These are phyloP conservation scores for Chymomyza procnemis DNA, from an alignment of 2,888 invertebrate genomes.

Conservation along the genomic window DNA sequence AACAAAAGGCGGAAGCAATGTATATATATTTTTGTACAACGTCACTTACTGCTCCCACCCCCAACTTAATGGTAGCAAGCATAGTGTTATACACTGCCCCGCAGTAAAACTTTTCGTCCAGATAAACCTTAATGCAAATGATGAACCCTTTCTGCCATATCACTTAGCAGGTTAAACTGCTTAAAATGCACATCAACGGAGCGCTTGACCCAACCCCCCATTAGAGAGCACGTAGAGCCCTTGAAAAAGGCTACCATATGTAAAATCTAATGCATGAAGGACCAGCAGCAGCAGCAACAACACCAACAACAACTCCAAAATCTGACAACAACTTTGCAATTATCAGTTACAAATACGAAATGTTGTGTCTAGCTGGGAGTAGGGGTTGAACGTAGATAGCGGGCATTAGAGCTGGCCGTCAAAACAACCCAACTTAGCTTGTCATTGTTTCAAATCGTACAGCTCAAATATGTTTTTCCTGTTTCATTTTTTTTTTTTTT, in stretches of 20 bases:
- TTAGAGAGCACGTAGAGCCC: slow-evolving; percentile 13
- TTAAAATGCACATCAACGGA: slow-evolving; percentile 71
- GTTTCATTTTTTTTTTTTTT: too few relatives aligned
- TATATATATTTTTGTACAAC: too few relatives aligned
- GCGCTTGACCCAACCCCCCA: slow-evolving; percentile 54
- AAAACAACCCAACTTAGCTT: background rate
- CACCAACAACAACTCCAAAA: slow-evolving; percentile 12
- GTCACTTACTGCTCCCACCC: too few relatives aligned
- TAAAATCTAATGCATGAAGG: slow-evolving; percentile 41
- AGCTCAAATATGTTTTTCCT: slow-evolving; percentile 46
- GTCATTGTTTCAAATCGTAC: slow-evolving; percentile 1
- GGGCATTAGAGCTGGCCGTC: background rate
- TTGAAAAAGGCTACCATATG: slow-evolving; percentile 42
- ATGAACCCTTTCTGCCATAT: slow-evolving; percentile 26
- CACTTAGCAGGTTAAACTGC: slow-evolving; percentile 68
- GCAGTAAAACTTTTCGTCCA: background rate
- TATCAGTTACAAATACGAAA: slow-evolving; percentile 62
- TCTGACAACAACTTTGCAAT: slow-evolving; percentile 58
- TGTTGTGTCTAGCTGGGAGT: background rate
- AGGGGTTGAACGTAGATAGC: background rate
- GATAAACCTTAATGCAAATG: slow-evolving; percentile 10
- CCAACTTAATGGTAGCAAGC: too few relatives aligned
- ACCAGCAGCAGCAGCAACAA: too few relatives aligned
- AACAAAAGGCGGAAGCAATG: too few relatives aligned
- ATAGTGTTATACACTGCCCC: background rate